Percentiles rank a stretch among this genome's conserved stretches.
Evolutionary conservation across 2,113 vertebrate species (phyloP).

Genomic region (Myrmophylax atrothorax): DNA sequence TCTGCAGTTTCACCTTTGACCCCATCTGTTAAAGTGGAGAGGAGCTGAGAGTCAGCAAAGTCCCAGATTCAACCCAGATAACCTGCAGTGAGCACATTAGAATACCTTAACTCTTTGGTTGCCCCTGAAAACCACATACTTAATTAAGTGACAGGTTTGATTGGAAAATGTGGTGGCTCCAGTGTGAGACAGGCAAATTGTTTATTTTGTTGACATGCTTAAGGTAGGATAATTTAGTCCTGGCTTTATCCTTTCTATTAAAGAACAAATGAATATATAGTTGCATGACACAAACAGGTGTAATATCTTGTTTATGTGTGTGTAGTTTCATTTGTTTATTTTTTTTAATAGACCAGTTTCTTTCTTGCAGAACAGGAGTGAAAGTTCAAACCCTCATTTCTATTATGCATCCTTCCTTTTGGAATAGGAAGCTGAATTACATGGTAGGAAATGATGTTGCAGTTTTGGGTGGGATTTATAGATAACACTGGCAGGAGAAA

Average conservation of each 20-base stretch:
- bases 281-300: neutral
- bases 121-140: neutral
- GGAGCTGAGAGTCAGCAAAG: conserved; percentile 69
- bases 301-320: neutral
- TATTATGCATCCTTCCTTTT: neutral
- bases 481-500: neutral
- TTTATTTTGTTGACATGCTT: neutral
- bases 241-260: neutral
- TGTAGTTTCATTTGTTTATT: conserved; percentile 19
- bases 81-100: neutral
- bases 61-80: conserved; percentile 58
- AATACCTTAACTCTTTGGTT: neutral
- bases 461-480: neutral
- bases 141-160: neutral
- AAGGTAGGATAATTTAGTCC: neutral
- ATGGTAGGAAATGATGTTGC: neutral
- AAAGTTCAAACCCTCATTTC: neutral
- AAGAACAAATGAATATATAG: neutral
- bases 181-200: neutral
- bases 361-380: neutral
- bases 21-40: conserved; percentile 60
- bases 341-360: neutral
- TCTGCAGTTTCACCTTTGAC: conserved; percentile 73
- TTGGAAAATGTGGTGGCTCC: neutral
- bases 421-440: neutral